These are phyloP conservation scores for Chloebia gouldiae DNA, from an alignment of 2,113 vertebrate genomes.

Conservation along the genomic window DNA sequence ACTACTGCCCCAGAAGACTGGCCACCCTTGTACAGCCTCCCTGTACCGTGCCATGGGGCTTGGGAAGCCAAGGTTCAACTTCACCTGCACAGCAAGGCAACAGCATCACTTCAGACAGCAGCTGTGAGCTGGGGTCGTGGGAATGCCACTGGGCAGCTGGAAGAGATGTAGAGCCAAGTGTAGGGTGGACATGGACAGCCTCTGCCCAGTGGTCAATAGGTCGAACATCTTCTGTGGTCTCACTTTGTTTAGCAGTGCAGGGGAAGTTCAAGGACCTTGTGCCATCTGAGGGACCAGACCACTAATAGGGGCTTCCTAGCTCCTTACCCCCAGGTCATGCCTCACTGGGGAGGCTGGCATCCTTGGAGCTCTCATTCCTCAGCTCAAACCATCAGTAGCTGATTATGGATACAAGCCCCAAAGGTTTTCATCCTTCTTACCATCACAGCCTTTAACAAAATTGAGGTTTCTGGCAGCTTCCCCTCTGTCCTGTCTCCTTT, in stretches of 20 bases:
- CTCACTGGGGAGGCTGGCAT: not conserved
- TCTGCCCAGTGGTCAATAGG: not conserved
- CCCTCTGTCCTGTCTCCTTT: not conserved
- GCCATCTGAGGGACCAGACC: not conserved
- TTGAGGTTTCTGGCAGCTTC: not conserved
- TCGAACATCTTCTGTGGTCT: fast-evolving
- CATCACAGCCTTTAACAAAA: not conserved
- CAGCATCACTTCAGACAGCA: not conserved
- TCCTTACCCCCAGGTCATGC: not conserved
- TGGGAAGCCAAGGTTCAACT: fast-evolving
- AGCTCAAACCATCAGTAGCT: not conserved
- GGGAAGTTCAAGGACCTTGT: not conserved
- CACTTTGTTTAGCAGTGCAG: not conserved
- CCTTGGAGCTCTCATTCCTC: not conserved
- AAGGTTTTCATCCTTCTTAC: not conserved
- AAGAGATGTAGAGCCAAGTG: not conserved
- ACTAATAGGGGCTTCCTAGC: not conserved
- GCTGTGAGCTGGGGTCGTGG: not conserved
- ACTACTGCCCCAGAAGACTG: not conserved
- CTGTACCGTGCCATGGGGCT: fast-evolving
- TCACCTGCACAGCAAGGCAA: not conserved
- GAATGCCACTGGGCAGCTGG: not conserved
- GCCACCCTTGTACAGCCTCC: not conserved
- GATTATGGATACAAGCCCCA: not conserved
- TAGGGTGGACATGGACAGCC: not conserved